These are phyloP conservation scores for Thaleichthys pacificus DNA, from an alignment of 2,797 vertebrate genomes.

Conservation along the genomic window DNA sequence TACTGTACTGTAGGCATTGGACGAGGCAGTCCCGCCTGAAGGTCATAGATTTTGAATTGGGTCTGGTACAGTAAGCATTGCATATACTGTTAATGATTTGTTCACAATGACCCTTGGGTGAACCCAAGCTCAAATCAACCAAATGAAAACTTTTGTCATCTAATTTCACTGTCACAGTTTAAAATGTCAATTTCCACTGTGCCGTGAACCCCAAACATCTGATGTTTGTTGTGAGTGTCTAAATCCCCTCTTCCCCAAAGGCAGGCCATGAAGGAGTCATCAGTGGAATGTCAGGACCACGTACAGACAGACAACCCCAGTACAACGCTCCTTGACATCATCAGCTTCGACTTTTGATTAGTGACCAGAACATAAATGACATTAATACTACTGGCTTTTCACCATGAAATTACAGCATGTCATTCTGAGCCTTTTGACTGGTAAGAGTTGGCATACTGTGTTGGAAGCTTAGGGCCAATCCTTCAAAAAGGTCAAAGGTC, in stretches of 20 bases:
- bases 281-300: conserved; percentile 60
- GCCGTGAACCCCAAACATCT: neutral
- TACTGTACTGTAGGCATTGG: neutral
- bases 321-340: conserved; percentile 64
- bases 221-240: neutral
- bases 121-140: neutral
- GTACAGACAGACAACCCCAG: conserved; percentile 53
- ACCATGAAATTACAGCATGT: conserved; percentile 71
- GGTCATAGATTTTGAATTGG: neutral
- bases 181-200: neutral
- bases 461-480: neutral
- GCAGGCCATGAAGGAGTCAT: conserved; percentile 75
- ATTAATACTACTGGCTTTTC: conserved; percentile 38
- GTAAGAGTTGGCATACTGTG: neutral
- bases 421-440: conserved; percentile 48
- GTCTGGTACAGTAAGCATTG: neutral
- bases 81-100: neutral
- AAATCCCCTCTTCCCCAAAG: conserved; percentile 16
- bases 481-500: neutral
- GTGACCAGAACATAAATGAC: conserved; percentile 60
- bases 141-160: neutral
- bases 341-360: conserved; percentile 55
- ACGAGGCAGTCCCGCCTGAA: conserved; percentile 2
- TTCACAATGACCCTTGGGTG: neutral
- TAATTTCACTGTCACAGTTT: neutral